Evolutionary conservation across 1,140 invertebrate species (phyloP).

Genomic region (Megathymus violae): DNA sequence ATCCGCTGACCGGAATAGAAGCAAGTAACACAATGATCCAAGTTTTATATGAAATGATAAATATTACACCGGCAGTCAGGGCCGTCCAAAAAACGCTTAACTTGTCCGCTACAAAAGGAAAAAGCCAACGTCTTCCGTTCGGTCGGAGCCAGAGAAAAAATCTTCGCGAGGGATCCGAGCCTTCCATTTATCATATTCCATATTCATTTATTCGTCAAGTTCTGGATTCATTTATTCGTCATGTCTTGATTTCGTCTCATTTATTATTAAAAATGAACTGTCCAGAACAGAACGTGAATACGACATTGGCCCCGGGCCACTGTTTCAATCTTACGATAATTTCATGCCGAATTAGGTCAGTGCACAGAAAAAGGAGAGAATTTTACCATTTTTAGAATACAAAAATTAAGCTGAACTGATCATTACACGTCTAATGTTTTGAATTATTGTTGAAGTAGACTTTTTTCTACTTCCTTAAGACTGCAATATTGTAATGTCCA

Average conservation of each 20-base stretch:
- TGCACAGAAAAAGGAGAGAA: slow-evolving; percentile 37
- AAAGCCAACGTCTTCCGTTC: slow-evolving; percentile 82
- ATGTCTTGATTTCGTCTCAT: slow-evolving; percentile 84
- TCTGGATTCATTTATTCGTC: slow-evolving; percentile 85
- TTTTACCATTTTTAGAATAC: slow-evolving; percentile 34
- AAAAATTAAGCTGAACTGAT: slow-evolving; percentile 4
- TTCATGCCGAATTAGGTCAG: slow-evolving; percentile 77
- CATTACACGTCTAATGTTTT: not conserved
- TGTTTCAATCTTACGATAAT: slow-evolving; percentile 81
- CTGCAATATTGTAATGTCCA: no score
- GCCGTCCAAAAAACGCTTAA: slow-evolving; percentile 81
- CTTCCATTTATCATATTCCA: slow-evolving; percentile 83
- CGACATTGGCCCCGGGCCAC: slow-evolving; percentile 71
- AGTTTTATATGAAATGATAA: slow-evolving; percentile 80
- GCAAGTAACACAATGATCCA: slow-evolving; percentile 66
- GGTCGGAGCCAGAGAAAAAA: slow-evolving; percentile 81
- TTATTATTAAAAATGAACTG: slow-evolving; percentile 85
- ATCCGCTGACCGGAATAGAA: slow-evolving; percentile 53
- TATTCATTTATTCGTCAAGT: slow-evolving; percentile 84
- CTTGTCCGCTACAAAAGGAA: slow-evolving; percentile 82
- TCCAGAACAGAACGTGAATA: slow-evolving; percentile 76
- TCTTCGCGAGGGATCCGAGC: slow-evolving; percentile 77
- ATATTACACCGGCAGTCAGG: slow-evolving; percentile 73
- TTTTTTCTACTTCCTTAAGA: no score
- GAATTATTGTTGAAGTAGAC: not conserved